A percentile compares a stretch with the other conserved stretches of the same genome.
phyloP scores from a whole-genome alignment of 1,140 invertebrate genomes.

The Cotesia vestalis region DNA sequence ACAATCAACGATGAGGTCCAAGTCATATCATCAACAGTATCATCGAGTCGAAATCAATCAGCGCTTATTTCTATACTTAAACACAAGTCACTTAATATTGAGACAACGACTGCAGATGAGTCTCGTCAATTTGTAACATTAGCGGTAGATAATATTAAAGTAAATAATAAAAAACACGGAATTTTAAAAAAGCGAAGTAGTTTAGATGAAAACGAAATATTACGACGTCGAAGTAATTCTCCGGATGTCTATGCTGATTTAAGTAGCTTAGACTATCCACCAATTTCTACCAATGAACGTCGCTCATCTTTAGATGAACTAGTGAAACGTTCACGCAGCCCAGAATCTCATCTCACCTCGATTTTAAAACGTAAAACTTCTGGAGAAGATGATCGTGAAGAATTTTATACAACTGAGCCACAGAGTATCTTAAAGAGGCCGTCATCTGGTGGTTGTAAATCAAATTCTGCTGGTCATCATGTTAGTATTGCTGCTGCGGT shows the following conservation, averaged over 20 bases:
- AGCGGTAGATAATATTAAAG: constrained; percentile 35
- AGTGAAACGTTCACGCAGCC: constrained; percentile 66
- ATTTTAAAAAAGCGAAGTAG: constrained; percentile 84
- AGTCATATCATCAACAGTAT: constrained; percentile 39
- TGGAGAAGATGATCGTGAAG: constrained; percentile 68
- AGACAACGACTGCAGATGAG: constrained; percentile 59
- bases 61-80: constrained; percentile 79
- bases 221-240: constrained; percentile 73
- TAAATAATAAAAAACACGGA: constrained; percentile 73
- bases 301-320: constrained; percentile 77
- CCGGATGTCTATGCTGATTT: constrained; percentile 72
- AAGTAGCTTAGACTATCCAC: constrained; percentile 69
- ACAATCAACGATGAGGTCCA: constrained; percentile 55
- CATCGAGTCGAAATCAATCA: constrained; percentile 57
- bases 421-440: constrained; percentile 81
- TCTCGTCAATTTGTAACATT: constrained; percentile 15
- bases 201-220: constrained; percentile 78
- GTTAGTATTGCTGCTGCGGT: constrained; percentile 77
- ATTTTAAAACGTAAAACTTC: constrained; percentile 77
- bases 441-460: constrained; percentile 67
- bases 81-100: constrained; percentile 73
- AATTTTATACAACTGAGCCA: constrained; percentile 71
- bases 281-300: constrained; percentile 75
- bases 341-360: constrained; percentile 68
- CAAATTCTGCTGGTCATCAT: constrained; percentile 69